Evolutionary conservation across 2,797 vertebrate genomes (phyloP).

Genomic region (Aselliscus stoliczkanus): DNA sequence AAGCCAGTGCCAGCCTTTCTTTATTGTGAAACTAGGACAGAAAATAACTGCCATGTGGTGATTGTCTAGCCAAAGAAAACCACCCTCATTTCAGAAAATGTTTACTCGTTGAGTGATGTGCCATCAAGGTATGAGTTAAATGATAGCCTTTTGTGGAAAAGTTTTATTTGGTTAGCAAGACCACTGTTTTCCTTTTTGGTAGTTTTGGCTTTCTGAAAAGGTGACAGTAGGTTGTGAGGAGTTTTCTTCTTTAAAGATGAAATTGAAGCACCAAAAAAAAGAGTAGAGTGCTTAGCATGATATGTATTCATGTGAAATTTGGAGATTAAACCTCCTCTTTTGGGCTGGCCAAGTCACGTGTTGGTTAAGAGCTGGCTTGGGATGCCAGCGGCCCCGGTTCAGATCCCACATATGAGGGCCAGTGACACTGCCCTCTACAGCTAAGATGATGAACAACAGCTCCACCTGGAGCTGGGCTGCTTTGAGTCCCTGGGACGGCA

Average conservation of each 20-base stretch:
- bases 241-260: neutral
- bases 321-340: neutral
- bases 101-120: neutral
- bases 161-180: conserved; percentile 9
- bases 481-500: no score
- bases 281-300: neutral
- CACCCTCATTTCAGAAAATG: neutral
- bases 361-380: no score
- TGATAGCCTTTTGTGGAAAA: neutral
- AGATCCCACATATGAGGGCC: no score
- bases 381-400: no score
- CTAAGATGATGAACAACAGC: no score
- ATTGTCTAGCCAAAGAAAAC: neutral
- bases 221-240: neutral
- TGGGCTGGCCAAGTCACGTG: no score
- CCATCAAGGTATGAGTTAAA: neutral
- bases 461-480: no score
- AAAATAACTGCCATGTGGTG: neutral
- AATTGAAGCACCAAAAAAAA: neutral
- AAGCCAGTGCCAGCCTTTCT: neutral
- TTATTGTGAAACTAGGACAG: neutral
- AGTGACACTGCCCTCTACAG: no score
- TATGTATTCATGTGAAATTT: neutral
- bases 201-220: neutral
- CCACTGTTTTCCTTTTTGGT: neutral